phyloP scores from a whole-genome alignment of 1,140 invertebrate genomes.

The Dendroctonus valens region DNA sequence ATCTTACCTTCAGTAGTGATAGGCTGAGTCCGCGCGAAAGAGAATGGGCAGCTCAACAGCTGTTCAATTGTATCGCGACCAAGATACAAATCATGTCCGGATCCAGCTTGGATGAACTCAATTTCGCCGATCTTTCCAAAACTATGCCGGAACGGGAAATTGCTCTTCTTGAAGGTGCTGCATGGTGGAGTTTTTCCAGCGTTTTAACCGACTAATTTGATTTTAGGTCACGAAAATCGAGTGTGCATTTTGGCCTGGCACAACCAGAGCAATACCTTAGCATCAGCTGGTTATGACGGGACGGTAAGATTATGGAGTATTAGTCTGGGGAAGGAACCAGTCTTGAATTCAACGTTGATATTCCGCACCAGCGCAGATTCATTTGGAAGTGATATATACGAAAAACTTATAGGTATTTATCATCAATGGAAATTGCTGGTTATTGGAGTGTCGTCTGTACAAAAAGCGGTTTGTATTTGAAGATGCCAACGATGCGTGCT shows the following conservation, averaged over 20 bases:
- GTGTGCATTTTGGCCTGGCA: conserved; percentile 51
- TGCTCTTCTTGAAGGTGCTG: conserved; percentile 51
- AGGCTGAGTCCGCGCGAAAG: conserved; percentile 47
- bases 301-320: conserved; percentile 63
- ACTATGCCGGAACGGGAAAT: conserved; percentile 51
- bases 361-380: conserved; percentile 57
- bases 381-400: conserved; percentile 56
- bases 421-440: no score
- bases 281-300: conserved; percentile 64
- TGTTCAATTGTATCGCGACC: conserved; percentile 50
- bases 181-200: background rate
- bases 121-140: conserved; percentile 54
- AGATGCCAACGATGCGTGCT: no score
- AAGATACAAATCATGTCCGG: conserved; percentile 43
- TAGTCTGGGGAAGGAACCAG: conserved; percentile 47
- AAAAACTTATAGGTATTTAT: conserved; percentile 50
- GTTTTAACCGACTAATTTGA: conserved; percentile 8
- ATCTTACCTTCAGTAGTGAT: conserved; percentile 13
- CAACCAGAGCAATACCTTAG: conserved; percentile 52
- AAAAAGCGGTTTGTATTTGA: background rate
- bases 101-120: conserved; percentile 45
- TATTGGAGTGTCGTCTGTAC: no score
- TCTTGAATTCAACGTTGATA: conserved; percentile 59
- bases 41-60: conserved; percentile 63
- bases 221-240: conserved; percentile 54